Evolutionary conservation across 2,797 vertebrate species (phyloP).

Genomic region (Odontamblyopus lacepedii): DNA sequence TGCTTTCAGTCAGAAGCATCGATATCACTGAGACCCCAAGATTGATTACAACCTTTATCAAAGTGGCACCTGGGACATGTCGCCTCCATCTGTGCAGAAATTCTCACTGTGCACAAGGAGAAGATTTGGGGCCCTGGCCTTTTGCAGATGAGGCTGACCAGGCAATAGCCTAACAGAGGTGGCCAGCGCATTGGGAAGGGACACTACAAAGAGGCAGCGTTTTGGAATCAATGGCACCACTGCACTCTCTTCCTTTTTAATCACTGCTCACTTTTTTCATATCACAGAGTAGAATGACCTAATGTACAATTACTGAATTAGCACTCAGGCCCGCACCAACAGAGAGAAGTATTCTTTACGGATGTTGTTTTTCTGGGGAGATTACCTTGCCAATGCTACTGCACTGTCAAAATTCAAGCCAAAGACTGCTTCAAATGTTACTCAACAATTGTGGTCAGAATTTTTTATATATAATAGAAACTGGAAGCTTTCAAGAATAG

Average conservation of each 20-base stretch:
- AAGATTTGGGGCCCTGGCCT: not conserved
- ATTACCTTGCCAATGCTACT: not conserved
- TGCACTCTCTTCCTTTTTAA: not conserved
- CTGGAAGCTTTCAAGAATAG: not conserved
- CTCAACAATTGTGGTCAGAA: not conserved
- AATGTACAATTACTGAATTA: not conserved
- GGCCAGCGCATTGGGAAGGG: not conserved
- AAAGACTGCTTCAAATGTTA: not conserved
- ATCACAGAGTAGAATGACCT: not conserved
- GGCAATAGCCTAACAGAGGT: not conserved
- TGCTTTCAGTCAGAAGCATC: slow-evolving; percentile 58
- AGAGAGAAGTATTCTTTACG: not conserved
- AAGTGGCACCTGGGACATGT: slow-evolving; percentile 58
- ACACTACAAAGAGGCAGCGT: no score
- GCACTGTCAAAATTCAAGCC: not conserved
- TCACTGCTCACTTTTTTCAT: not conserved
- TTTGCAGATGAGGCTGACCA: not conserved
- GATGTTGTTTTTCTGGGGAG: not conserved
- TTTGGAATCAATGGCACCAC: not conserved
- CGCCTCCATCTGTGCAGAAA: slow-evolving; percentile 41
- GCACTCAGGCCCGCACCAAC: not conserved
- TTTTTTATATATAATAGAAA: not conserved
- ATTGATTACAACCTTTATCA: slow-evolving; percentile 72
- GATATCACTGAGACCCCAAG: slow-evolving; percentile 52
- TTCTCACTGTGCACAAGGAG: slow-evolving; percentile 29